Base-by-base conservation (phyloP, 1,140 invertebrate species). In the Pogonomyrmex barbatus region DNA sequence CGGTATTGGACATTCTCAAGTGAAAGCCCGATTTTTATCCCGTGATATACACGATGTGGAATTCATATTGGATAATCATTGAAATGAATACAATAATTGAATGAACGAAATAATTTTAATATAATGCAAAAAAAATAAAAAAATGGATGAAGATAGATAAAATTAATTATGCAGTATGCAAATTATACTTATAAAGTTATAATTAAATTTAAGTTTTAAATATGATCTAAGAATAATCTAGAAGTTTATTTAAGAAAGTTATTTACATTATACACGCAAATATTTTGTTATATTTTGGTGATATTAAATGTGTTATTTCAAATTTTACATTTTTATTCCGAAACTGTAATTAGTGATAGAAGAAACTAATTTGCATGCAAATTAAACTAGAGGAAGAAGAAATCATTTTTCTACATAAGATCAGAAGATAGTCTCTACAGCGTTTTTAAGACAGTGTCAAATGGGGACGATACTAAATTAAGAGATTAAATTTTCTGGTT, bases 281-380 rank as follows among this genome's bases (percentile, higher is more conserved):
- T 0, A 33, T 36, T 78, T 78, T 67, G 39, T 67, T 8, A 36
- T 65, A 24, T 24, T 78, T 78, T 17, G 5, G 30, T 42, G 6
- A 30, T 4, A 5, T 76, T 45, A 17, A 10, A 39, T 65, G 24
- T 50, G 12, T 10, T 24, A 65, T 54, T 67, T 36, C 10, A 10
- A 78, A 78, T 39, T 67, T 2, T 45, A 77, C 10, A 67, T 79
- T 79, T 79, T 68, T 68, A 79, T 42, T n/a, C 8, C n/a, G 17
- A 12, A 79, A 12, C 4, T 78, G 14, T 67, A 79, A 79, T 78
- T 39, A 77, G 76, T 36, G 58, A 65, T 62, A 78, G 33, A 78
- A 78, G 58, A 50, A 78, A 65, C 30, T 10, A 78, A 78, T 78
- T 78, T 78, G 30, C 30, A 78, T 78, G 58, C 10, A 65, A 60